Percentiles rank a stretch among this genome's conserved stretches.
Conservation (phyloP, 2,113 vertebrate genomes). For the Lophochroa leadbeateri region DNA sequence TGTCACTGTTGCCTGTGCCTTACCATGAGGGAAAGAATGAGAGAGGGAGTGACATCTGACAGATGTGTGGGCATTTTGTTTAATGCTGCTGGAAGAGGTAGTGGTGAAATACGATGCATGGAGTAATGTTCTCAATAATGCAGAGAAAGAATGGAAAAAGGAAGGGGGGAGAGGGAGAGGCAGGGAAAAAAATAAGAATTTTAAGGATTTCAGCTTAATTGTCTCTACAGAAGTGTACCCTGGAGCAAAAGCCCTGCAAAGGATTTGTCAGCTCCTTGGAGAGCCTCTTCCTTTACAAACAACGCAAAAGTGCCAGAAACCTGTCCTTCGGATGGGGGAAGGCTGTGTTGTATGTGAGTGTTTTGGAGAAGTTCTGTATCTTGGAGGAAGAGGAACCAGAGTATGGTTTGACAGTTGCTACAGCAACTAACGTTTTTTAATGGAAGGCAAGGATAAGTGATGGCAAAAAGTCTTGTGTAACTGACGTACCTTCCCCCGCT, state of each 20-base stretch:
- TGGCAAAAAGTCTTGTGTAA: conserved; percentile 1
- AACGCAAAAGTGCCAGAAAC: background rate
- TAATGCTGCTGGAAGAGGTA: background rate
- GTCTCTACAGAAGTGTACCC: background rate
- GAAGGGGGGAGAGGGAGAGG: background rate
- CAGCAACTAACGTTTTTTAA: conserved; percentile 42
- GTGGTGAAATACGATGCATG: background rate
- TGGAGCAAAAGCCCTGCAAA: background rate
- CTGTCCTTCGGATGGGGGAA: background rate
- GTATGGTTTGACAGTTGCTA: conserved; percentile 48
- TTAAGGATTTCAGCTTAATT: background rate
- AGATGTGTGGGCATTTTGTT: background rate
- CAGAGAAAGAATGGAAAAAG: background rate
- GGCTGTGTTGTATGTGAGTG: conserved; percentile 24
- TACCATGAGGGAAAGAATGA: background rate
- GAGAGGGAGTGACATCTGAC: background rate
- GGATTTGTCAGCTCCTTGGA: background rate
- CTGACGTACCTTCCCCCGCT: conserved; percentile 41
- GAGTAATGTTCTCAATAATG: background rate
- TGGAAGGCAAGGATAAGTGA: conserved; percentile 14
- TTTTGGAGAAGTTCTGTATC: conserved; percentile 59
- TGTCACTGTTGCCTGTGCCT: background rate
- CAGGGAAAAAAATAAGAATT: background rate
- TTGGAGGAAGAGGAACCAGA: conserved; percentile 35
- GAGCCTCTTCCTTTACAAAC: conserved; percentile 14